These are phyloP conservation scores for Dendronephthya gigantea DNA, from an alignment of 64 coral and sea anemone species.

Conservation along the genomic window DNA sequence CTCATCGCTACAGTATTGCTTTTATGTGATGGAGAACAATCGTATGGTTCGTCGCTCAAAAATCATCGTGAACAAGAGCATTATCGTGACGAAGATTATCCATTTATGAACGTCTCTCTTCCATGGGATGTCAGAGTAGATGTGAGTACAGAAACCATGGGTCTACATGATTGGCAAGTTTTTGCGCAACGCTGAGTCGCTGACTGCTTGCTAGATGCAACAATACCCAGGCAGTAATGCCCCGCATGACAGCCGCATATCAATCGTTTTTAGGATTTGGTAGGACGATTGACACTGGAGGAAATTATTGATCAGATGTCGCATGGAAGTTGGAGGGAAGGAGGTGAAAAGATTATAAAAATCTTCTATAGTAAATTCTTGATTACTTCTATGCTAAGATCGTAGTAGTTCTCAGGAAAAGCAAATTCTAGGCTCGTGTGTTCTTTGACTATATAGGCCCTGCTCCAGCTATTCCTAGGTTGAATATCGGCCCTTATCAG, in stretches of 20 bases:
- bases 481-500: slow-evolving; percentile 27
- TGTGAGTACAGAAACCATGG: not conserved
- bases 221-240: not conserved
- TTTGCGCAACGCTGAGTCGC: no score
- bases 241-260: no score
- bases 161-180: not conserved
- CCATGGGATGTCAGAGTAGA: slow-evolving; percentile 33
- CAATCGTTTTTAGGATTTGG: slow-evolving; percentile 13
- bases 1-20: not conserved
- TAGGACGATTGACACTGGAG: slow-evolving; percentile 24
- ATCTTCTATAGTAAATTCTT: not conserved
- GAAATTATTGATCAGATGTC: slow-evolving; percentile 43
- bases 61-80: no score
- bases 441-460: slow-evolving; percentile 1
- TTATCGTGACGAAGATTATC: slow-evolving; percentile 2
- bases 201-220: not conserved
- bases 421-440: not conserved
- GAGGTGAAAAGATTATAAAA: slow-evolving; percentile 4
- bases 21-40: not conserved
- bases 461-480: slow-evolving; percentile 26
- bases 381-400: not conserved
- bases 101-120: slow-evolving; percentile 32
- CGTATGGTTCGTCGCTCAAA: not conserved
- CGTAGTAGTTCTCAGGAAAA: no score
- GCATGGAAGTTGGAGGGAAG: slow-evolving; percentile 21